A percentile compares a stretch with the other conserved stretches of the same genome.
Conservation (phyloP, 2,797 vertebrate genomes). For the Melanotaenia trifasciata region DNA sequence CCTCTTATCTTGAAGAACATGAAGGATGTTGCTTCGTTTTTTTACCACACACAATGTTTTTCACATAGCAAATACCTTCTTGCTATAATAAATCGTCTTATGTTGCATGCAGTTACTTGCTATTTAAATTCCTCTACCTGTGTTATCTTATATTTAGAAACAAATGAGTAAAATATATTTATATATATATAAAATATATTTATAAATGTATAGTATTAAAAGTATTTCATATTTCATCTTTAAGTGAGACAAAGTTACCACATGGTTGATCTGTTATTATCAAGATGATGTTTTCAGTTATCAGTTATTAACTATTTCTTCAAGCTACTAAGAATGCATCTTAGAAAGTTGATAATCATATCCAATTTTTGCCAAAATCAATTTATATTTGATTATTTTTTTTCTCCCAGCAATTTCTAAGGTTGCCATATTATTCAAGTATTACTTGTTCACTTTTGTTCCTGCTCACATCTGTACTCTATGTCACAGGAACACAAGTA, state of each 20-base stretch:
- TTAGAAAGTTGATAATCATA: too few relatives aligned
- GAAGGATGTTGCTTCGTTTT: constrained; percentile 21
- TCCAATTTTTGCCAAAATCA: too few relatives aligned
- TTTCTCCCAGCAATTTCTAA: too few relatives aligned
- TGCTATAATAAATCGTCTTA: constrained; percentile 20
- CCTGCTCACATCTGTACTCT: neutral
- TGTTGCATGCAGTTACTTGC: neutral
- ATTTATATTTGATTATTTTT: neutral
- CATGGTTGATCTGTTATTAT: neutral
- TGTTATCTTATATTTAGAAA: neutral
- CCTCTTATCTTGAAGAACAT: constrained; percentile 15
- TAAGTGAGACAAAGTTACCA: neutral
- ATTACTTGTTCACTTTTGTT: neutral
- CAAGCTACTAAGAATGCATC: too few relatives aligned
- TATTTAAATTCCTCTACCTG: too few relatives aligned
- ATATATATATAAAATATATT: too few relatives aligned
- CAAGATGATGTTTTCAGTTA: neutral
- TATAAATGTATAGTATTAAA: too few relatives aligned
- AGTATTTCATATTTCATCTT: neutral
- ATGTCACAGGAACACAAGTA: neutral
- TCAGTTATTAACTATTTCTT: too few relatives aligned
- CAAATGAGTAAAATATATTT: neutral
- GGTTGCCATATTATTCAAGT: too few relatives aligned
- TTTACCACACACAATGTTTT: constrained; percentile 27
- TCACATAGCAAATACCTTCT: neutral